Base-by-base conservation (phyloP, 2,113 vertebrate species). In the Orcinus orca region DNA sequence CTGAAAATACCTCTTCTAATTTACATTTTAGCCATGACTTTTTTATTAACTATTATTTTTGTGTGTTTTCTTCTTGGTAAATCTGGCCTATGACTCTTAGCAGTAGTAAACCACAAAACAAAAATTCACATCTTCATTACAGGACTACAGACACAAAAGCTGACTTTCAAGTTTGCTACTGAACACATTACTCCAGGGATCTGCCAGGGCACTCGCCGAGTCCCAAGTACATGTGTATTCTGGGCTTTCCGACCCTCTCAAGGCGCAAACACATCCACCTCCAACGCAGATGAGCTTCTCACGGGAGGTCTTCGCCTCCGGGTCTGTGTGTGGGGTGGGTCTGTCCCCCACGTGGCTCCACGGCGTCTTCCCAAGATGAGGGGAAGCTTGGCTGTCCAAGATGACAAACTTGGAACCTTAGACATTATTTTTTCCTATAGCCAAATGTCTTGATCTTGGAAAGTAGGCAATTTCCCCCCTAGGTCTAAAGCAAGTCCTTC, bases 191-290 rank as follows among this genome's bases (percentile, higher is more conserved):
- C 3, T 9, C 55, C 38, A 0, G 14, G 29, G 71, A 50, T 1
- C 0, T 0, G 26, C 21, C 9, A 11, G 47, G 33, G 55, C 68
- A 0, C 1, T 41, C 33, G 5, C 21, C 0, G 15, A 6, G 20
- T 23, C 73, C 86, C 29, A 1, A 1, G 10, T 1, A 1, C 12
- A 3, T 13, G 10, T 29, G n/a, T 5, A 5, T 17, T 21, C 8
- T 0, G 0, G 29, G 58, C 53, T 62, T 50, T 13, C 58, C 0
- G 4, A 31, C 50, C 8, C 38, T 25, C 73, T 47, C 12, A 3
- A 0, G 25, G 36, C 1, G 0, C 31, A 65, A 15, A n/a, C 25
- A 4, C 44, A 9, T 4, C 33, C 47, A 88, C 76, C 23, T n/a
- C 36, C 44, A 3, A 3, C 33, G 21, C 1, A 21, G 53, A 5